Evolutionary conservation across 2,797 vertebrate species (phyloP), one percentile per base, ranked within the genome.

Genomic region (Nannoperca obscura): DNA sequence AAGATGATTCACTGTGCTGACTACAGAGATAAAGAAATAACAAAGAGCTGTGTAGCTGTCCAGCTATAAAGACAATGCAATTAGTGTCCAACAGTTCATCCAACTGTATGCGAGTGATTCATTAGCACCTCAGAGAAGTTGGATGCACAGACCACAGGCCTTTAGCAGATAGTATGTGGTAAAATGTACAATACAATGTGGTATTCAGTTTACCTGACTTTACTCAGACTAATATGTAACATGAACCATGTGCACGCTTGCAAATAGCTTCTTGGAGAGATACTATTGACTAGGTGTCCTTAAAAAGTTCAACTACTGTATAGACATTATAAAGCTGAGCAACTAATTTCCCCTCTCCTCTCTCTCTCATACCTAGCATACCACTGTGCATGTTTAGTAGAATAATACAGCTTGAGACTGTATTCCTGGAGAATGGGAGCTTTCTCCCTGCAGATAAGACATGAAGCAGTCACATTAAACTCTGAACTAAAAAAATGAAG

Each of bases 1-100:
- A 7, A 61, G 58, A 36, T 83, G 87, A 90, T 59, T 89, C 83
- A 66, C 69, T 0, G 66, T 38, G 62, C 76, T 86, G 85, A 75
- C 76, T 61, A 32, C 24, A 69, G 42, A 71, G 34, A 63, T 6
- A 54, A 24, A 76, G 50, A 68, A 40, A 19, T 20, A 54, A 86
- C 79, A 88, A 71, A 81, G 74, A 63, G 62, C 54, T 64, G 49
- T 27, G 60, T 71, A 72, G 65, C 75, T 61, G 49, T 12, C n/a
- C n/a, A 50, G 74, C 70, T 74, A n/a, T 12, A 55, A 58, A 83
- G 55, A 76, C 72, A 58, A 72, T 24, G 69, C 50, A 54, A 78
- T 87, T 47, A 77, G 34, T 20, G 30, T 24, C 42, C 30, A 57
- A 69, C 59, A 53, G 12, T 49, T 62, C 70, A 72, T 50, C 27